Base-by-base conservation (phyloP, 2,113 vertebrate species). In the Scolopax mira region DNA sequence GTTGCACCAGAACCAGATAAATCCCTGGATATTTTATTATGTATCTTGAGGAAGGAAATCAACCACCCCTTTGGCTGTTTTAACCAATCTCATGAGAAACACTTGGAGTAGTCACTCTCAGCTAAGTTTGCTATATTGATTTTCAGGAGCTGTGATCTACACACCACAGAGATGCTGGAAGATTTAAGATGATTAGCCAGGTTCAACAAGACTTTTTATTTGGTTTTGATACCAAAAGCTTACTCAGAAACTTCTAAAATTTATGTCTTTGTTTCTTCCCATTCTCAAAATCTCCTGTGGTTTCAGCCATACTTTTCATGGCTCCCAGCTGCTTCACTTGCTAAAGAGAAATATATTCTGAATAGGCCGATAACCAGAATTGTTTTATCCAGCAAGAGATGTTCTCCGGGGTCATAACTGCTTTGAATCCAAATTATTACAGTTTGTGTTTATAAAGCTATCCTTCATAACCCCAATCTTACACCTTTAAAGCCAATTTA, bases 401-500 rank as follows among this genome's bases (percentile, higher is more conserved):
- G 73, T 27, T 94, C 91, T 96, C 55, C 24, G 33, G 73, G 87
- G 79, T 30, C 83, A 51, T 51, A 87, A 85, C 61, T 69, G 41
- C 19, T 74, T 28, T n/a, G 31, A 79, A 72, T 52, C 54, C 25
- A 39, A 87, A 73, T 78, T 46, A 79, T 25, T 66, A 39, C 1
- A 9, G 23, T 65, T 57, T 70, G 28, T 69, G 52, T 93, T 90
- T 64, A 41, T 58, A 70, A 82, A 81, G 46, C 21, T 52, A 28
- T 89, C 39, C 60, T 85, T 55, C 60, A 55, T 31, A 77, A 88
- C 44, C 74, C 48, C 25, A 83, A 39, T 73, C 58, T 89, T 71
- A 57, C 37, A 80, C 57, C 55, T 79, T 39, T 74, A 79, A 91
- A 95, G 55, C 65, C 88, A 94, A 69, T 85, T 90, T 91, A 83